Conservation (phyloP, 2,797 vertebrate genomes). For the Australoheros facetus region DNA sequence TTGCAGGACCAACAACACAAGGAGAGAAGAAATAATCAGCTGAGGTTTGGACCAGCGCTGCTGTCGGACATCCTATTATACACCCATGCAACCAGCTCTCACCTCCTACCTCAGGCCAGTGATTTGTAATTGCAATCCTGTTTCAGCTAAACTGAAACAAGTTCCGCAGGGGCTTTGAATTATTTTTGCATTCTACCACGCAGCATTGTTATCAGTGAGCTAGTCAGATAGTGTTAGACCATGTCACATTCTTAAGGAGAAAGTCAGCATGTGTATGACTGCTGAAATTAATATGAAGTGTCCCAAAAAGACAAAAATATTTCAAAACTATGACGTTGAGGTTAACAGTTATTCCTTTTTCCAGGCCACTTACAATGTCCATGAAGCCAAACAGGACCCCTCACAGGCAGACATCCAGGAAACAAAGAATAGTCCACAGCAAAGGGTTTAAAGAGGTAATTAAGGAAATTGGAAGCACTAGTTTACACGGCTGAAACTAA, state of each 20-base stretch:
- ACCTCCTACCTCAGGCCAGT: conserved; percentile 42
- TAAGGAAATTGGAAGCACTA: no score
- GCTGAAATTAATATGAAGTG: conserved; percentile 28
- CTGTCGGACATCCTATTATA: conserved; percentile 31
- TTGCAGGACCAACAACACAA: neutral
- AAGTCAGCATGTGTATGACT: conserved; percentile 11
- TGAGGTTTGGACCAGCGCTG: conserved; percentile 36
- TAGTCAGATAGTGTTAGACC: conserved; percentile 12
- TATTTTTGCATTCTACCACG: conserved; percentile 29
- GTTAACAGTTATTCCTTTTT: no score
- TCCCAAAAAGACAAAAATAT: neutral
- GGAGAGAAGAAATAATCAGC: conserved; percentile 18
- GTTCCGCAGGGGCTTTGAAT: conserved; percentile 27
- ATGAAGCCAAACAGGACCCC: no score
- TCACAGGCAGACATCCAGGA: no score
- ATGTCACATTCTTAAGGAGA: conserved; percentile 14
- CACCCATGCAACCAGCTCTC: conserved; percentile 27
- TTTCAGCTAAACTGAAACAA: conserved; percentile 49
- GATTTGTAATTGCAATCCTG: conserved; percentile 62
- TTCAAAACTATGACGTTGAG: no score
- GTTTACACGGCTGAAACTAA: no score
- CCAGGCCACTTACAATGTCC: neutral
- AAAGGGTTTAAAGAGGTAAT: no score
- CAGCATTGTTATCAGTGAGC: conserved; percentile 5
- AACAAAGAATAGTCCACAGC: no score